A percentile compares a stretch with the other conserved stretches of the same genome.
Evolutionary conservation across 2,113 vertebrate species (phyloP).

Genomic region (Canis aureus): DNA sequence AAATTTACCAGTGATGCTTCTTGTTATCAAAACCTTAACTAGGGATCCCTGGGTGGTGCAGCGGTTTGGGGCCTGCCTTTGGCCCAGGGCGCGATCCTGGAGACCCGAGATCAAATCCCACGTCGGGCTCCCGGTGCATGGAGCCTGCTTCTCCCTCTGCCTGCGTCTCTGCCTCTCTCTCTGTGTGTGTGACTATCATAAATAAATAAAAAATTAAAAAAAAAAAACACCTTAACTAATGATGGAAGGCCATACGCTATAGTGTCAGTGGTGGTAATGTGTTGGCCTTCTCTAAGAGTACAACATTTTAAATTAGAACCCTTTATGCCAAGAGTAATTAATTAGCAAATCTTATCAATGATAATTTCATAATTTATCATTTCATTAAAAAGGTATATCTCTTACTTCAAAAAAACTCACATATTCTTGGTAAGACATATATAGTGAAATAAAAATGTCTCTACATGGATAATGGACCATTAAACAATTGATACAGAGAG

Average conservation of each 20-base stretch:
- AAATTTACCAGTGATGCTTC: not conserved
- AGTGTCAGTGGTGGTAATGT: not conserved
- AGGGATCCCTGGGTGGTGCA: too few relatives aligned
- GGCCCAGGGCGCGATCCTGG: too few relatives aligned
- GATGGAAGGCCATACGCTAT: not conserved
- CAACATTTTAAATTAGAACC: not conserved
- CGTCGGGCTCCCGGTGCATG: too few relatives aligned
- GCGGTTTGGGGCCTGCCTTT: too few relatives aligned
- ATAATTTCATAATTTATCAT: not conserved
- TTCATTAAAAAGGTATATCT: not conserved
- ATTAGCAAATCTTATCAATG: not conserved
- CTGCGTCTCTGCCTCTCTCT: too few relatives aligned
- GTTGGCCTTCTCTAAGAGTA: not conserved
- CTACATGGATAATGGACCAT: not conserved
- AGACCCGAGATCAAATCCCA: too few relatives aligned
- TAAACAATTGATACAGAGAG: not conserved
- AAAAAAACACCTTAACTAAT: not conserved
- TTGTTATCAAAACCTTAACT: not conserved
- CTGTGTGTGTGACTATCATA: too few relatives aligned
- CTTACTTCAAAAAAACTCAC: not conserved
- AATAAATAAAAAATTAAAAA: too few relatives aligned
- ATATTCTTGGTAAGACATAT: not conserved
- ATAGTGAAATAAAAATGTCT: not conserved
- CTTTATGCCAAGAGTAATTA: not conserved
- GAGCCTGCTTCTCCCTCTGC: too few relatives aligned